These are phyloP conservation scores for Salvelinus sp. DNA, from an alignment of 2,113 vertebrate species.

Conservation along the genomic window DNA sequence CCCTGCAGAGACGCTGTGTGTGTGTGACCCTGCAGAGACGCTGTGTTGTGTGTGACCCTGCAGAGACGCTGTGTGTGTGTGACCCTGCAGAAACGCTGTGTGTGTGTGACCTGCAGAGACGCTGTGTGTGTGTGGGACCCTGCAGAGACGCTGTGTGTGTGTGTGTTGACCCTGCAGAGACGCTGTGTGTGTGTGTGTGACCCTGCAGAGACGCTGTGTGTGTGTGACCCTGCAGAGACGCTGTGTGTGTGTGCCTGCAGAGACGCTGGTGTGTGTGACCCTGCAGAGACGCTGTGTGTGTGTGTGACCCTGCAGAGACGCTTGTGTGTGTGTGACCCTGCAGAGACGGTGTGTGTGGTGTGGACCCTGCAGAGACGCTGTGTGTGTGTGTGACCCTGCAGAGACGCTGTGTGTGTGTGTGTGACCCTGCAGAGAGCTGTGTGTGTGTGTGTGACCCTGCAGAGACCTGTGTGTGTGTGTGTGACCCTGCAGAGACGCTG, in stretches of 20 bases:
- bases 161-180: too few species aligned
- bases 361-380: too few species aligned
- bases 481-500: background rate
- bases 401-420: conserved; percentile 4
- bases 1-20: background rate
- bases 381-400: background rate
- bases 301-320: too few species aligned
- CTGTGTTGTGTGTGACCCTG: too few species aligned
- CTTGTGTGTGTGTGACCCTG: conserved; percentile 9
- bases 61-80: background rate
- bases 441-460: conserved; percentile 11
- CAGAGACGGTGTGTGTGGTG: too few species aligned
- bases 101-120: background rate
- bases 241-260: too few species aligned
- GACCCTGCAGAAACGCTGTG: too few species aligned
- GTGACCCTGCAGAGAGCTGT: too few species aligned
- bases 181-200: too few species aligned
- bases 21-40: background rate
- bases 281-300: too few species aligned
- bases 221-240: background rate
- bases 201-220: background rate
- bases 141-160: background rate
- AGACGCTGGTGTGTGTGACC: background rate
- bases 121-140: background rate
- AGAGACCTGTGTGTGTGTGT: background rate